phyloP scores from a whole-genome alignment of 1,140 invertebrate genomes.

The Streblospio benedicti region DNA sequence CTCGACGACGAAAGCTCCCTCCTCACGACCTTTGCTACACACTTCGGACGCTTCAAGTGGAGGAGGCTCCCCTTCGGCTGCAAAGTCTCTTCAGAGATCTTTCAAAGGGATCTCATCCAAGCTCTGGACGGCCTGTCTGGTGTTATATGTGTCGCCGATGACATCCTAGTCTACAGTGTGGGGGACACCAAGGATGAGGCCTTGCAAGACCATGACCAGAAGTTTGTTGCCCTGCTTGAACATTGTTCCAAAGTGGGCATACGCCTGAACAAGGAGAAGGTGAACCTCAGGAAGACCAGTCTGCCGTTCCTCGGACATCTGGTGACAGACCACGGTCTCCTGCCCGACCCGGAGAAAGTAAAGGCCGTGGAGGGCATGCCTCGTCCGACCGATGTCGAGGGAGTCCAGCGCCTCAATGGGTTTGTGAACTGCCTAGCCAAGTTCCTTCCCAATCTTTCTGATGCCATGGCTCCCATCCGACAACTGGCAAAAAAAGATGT shows the following conservation, averaged over 20 bases:
- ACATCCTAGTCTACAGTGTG: background rate
- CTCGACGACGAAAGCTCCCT: conserved; percentile 23
- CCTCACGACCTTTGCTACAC: conserved; percentile 19
- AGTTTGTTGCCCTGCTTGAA: conserved; percentile 27
- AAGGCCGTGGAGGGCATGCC: conserved; percentile 27
- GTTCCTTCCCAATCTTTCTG: conserved; percentile 16
- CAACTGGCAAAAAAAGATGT: conserved; percentile 1
- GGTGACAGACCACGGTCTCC: conserved; percentile 39
- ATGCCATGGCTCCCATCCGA: background rate
- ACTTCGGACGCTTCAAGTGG: conserved; percentile 20
- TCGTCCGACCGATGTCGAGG: conserved; percentile 17
- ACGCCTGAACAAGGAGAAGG: no score
- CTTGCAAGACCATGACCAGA: background rate
- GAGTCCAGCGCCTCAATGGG: conserved; percentile 21
- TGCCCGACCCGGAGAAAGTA: conserved; percentile 38
- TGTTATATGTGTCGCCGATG: conserved; percentile 40
- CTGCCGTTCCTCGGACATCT: no score
- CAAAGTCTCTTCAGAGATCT: conserved; percentile 26
- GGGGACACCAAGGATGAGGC: background rate
- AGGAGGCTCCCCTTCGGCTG: conserved; percentile 21
- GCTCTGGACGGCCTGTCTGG: conserved; percentile 35
- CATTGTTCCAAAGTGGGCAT: conserved; percentile 32
- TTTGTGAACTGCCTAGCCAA: conserved; percentile 22
- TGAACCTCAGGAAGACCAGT: no score
- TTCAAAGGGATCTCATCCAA: conserved; percentile 29